phyloP scores from a whole-genome alignment of 2,113 vertebrate genomes.

The Baryphthengus martii region DNA sequence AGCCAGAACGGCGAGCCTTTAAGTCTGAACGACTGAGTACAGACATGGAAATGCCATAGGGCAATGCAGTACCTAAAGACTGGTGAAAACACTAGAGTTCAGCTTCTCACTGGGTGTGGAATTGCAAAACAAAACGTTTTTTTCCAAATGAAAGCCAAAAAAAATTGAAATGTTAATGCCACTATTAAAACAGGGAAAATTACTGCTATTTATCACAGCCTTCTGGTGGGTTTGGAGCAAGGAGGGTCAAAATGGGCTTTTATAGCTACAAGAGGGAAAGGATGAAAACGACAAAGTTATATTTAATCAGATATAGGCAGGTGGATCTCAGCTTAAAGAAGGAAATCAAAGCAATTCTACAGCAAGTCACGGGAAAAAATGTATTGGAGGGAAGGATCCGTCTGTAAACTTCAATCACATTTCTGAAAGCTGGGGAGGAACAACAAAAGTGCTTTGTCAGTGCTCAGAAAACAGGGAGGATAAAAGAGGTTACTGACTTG shows the following conservation, averaged over 20 bases:
- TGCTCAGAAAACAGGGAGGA: background rate
- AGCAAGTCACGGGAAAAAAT: background rate
- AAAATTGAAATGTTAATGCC: background rate
- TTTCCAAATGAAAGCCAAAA: background rate
- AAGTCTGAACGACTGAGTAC: background rate
- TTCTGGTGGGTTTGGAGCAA: background rate
- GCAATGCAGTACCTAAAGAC: background rate
- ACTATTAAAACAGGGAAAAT: background rate
- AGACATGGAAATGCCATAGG: fast-evolving
- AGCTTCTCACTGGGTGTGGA: background rate
- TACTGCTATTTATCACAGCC: background rate
- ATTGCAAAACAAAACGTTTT: background rate
- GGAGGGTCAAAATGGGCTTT: background rate
- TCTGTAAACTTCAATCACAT: background rate
- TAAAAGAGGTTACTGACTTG: background rate
- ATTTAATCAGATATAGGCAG: background rate
- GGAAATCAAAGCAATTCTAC: background rate
- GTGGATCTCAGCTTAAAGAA: background rate
- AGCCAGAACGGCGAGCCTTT: background rate
- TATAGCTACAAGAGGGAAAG: background rate
- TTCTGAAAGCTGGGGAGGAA: background rate
- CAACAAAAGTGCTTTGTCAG: background rate
- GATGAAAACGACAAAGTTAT: background rate
- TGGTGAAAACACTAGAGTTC: background rate
- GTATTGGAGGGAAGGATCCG: background rate